Percentiles rank a stretch among this genome's conserved stretches.
phyloP scores from a whole-genome alignment of 2,113 vertebrate species.

The Eudorcas thomsonii region DNA sequence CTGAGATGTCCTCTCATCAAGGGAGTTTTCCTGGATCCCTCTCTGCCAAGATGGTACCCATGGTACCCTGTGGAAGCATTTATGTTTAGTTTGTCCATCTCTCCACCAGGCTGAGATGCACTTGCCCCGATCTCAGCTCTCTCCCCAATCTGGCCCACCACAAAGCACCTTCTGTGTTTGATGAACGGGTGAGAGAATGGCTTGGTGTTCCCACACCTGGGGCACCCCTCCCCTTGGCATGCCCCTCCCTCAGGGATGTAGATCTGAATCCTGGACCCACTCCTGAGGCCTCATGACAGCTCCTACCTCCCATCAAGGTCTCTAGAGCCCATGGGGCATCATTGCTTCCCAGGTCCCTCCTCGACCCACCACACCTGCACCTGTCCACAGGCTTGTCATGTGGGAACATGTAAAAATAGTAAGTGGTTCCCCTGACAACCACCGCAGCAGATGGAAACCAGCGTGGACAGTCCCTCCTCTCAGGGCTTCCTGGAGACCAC shows the following conservation, averaged over 20 bases:
- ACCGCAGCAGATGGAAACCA: constrained; percentile 46
- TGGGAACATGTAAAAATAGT: constrained; percentile 51
- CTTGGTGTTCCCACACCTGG: background rate
- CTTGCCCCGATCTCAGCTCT: background rate
- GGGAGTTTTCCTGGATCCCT: background rate
- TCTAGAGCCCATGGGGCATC: background rate
- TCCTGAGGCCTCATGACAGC: background rate
- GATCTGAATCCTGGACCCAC: background rate
- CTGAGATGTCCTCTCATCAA: background rate
- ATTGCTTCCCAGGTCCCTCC: background rate
- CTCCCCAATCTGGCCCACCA: background rate
- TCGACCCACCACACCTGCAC: background rate
- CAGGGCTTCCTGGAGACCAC: background rate
- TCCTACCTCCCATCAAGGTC: background rate
- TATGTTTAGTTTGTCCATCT: background rate
- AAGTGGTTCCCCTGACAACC: constrained; percentile 69
- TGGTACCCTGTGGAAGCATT: fast-evolving
- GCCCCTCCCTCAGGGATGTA: background rate
- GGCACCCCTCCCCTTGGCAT: background rate
- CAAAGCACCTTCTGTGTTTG: background rate
- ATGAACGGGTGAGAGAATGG: background rate
- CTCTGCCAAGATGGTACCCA: background rate
- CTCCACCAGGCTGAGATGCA: background rate
- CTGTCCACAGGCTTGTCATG: constrained; percentile 36
- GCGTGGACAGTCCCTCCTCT: background rate